These are phyloP conservation scores for Frankliniella intonsa DNA, from an alignment of 2,888 invertebrate genomes.

Conservation along the genomic window DNA sequence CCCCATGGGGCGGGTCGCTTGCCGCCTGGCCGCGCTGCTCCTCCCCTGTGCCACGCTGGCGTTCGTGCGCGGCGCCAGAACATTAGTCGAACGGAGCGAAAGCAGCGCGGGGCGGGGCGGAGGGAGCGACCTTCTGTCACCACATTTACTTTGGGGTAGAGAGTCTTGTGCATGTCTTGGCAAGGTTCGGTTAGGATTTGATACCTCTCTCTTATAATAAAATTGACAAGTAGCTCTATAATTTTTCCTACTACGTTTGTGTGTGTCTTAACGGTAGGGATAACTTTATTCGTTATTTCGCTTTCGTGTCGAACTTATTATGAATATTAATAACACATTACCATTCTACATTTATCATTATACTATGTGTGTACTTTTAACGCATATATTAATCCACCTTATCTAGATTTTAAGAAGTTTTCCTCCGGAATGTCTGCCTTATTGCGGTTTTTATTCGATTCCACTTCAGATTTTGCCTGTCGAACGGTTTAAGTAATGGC, in stretches of 20 bases:
- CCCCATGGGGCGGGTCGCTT: too few species aligned
- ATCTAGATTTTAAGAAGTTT: background rate
- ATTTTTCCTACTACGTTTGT: background rate
- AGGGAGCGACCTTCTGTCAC: too few species aligned
- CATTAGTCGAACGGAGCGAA: too few species aligned
- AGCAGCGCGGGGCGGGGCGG: too few species aligned
- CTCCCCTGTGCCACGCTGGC: too few species aligned
- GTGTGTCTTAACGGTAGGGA: background rate
- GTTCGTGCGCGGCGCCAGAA: too few species aligned
- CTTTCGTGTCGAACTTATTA: conserved; percentile 3
- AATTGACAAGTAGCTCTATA: conserved; percentile 5
- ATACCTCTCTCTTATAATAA: background rate
- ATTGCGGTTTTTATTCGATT: background rate
- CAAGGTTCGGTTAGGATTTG: background rate
- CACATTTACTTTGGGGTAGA: too few species aligned
- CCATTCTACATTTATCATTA: background rate
- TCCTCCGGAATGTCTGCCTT: background rate
- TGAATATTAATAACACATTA: background rate
- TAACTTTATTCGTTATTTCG: background rate
- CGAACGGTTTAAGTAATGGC: too few species aligned
- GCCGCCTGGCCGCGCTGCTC: too few species aligned
- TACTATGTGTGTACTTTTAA: background rate
- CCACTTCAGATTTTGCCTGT: background rate
- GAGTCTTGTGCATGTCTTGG: too few species aligned
- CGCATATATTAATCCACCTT: background rate